phyloP scores from a whole-genome alignment of 2,797 vertebrate species.

The Psittacula derbiana region DNA sequence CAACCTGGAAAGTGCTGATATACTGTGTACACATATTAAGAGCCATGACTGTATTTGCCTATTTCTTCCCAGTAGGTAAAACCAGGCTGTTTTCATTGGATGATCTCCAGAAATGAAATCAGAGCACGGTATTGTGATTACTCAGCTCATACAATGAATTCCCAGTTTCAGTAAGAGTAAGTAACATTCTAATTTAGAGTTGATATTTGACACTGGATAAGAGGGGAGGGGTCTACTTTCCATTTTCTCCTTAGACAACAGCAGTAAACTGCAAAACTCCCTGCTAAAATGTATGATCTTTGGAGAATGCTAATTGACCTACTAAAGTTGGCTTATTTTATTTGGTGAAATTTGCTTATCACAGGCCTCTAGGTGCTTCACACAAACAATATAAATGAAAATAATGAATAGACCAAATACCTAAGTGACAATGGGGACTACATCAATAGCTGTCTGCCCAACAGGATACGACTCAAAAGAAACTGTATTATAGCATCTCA shows the following conservation, averaged over 20 bases:
- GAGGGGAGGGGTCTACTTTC: conserved; percentile 15
- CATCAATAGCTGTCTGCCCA: conserved; percentile 61
- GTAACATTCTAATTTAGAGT: conserved; percentile 52
- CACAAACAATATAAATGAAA: conserved; percentile 65
- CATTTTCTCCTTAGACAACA: conserved; percentile 40
- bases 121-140: conserved; percentile 58
- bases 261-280: conserved; percentile 12
- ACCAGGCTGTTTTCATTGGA: conserved; percentile 52
- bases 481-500: conserved; percentile 24
- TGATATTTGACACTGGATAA: conserved; percentile 19
- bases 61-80: conserved; percentile 64
- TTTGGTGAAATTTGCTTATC: conserved; percentile 63
- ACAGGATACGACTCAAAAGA: not conserved
- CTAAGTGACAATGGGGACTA: conserved; percentile 60
- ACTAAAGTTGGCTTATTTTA: conserved; percentile 65
- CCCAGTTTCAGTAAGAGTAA: conserved; percentile 61
- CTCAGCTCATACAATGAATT: conserved; percentile 50
- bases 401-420: conserved; percentile 68
- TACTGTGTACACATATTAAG: conserved; percentile 44
- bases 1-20: conserved; percentile 54
- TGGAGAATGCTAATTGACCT: conserved; percentile 67
- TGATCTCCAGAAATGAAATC: conserved; percentile 57
- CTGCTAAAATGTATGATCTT: conserved; percentile 49
- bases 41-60: conserved; percentile 56
- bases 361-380: conserved; percentile 62